Evolutionary conservation across 2,113 vertebrate species (phyloP).

Genomic region (Macroglossus sobrinus): DNA sequence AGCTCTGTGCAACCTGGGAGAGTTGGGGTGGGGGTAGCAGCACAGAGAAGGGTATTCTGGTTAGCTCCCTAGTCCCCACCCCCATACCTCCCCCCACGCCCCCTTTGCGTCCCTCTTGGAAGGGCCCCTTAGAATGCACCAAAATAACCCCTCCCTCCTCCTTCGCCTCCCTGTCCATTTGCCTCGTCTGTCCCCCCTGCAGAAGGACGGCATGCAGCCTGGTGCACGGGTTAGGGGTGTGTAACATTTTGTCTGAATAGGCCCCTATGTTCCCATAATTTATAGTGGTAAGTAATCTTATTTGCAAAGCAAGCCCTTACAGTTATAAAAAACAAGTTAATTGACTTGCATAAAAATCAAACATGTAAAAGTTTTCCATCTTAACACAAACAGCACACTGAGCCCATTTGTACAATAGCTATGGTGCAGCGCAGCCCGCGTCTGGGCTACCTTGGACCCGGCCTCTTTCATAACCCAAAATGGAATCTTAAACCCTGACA

Average conservation of each 20-base stretch:
- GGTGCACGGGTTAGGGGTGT: constrained; percentile 82
- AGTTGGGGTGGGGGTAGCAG: not conserved
- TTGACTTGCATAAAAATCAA: constrained; percentile 89
- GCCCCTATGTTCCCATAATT: constrained; percentile 87
- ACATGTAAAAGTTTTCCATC: constrained; percentile 86
- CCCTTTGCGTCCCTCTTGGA: constrained; percentile 44
- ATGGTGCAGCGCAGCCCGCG: constrained; percentile 73
- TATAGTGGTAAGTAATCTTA: constrained; percentile 89
- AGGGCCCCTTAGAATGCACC: constrained; percentile 55
- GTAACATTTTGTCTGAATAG: constrained; percentile 87
- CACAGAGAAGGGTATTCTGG: constrained; percentile 37
- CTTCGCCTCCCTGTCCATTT: constrained; percentile 27
- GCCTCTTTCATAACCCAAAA: constrained; percentile 85
- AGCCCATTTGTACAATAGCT: constrained; percentile 84
- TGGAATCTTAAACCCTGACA: constrained; percentile 86
- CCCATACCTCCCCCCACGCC: not conserved
- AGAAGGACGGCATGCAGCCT: constrained; percentile 64
- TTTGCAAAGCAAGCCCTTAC: constrained; percentile 88
- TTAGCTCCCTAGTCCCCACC: not conserved
- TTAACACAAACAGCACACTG: constrained; percentile 83
- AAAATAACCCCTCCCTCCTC: constrained; percentile 52
- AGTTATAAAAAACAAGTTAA: constrained; percentile 88
- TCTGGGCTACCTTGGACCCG: constrained; percentile 77
- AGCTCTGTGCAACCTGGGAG: constrained; percentile 25
- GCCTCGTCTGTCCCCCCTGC: constrained; percentile 52